These are phyloP conservation scores for Petrolisthes manimaculis DNA, from an alignment of 2,888 invertebrate species.

Conservation along the genomic window DNA sequence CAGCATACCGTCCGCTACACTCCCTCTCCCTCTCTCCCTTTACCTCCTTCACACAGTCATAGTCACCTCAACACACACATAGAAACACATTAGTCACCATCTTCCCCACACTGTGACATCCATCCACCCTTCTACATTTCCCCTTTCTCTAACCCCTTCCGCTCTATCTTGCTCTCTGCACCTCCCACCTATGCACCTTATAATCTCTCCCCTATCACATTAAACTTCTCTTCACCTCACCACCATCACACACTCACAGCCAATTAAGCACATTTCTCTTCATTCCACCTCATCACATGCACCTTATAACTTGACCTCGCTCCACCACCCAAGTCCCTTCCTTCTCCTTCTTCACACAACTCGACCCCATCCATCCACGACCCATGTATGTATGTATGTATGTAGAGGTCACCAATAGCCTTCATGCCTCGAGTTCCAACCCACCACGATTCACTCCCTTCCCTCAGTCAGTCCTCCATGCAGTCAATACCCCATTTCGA, in stretches of 20 bases:
- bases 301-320: background rate
- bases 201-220: no score
- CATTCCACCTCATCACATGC: no score
- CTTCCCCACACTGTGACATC: no score
- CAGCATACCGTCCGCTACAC: background rate
- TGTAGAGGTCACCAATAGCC: no score
- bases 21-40: background rate
- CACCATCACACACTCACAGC: background rate
- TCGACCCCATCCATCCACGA: no score
- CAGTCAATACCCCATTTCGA: background rate
- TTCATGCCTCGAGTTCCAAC: no score
- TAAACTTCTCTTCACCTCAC: no score
- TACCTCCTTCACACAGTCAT: background rate
- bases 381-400: no score
- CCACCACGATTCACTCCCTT: background rate
- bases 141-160: background rate
- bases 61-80: no score
- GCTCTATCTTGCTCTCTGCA: background rate
- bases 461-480: background rate
- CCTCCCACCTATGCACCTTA: background rate
- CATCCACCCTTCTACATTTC: background rate
- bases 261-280: background rate
- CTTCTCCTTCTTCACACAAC: background rate
- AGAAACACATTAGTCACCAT: no score
- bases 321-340: background rate